Percentiles rank a stretch among this genome's conserved stretches.
Conservation (phyloP, 2,888 invertebrate species). For the Noctuana brunneofusca region DNA sequence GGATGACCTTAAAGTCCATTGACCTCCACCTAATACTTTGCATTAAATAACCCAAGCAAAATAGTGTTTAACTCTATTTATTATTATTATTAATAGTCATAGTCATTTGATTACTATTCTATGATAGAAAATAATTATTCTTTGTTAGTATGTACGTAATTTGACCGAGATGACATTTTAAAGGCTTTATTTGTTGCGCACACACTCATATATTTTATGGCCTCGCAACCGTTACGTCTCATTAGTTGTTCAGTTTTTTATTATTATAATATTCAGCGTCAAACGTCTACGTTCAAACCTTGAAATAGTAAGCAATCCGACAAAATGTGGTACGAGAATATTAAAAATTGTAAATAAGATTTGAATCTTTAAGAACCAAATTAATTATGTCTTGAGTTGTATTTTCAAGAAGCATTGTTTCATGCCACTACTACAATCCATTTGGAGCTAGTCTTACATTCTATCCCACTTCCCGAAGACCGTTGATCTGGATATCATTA, state of each 20-base stretch:
- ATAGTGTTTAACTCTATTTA: slow-evolving; percentile 11
- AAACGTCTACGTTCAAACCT: no score
- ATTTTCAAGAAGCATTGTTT: slow-evolving; percentile 5
- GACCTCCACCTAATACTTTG: slow-evolving; percentile 25
- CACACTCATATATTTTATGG: no score
- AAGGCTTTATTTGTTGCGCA: no score
- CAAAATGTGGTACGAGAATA: neutral
- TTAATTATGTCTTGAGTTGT: neutral
- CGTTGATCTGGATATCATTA: slow-evolving; percentile 35
- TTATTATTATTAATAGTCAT: slow-evolving; percentile 1
- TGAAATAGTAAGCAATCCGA: no score
- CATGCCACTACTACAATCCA: slow-evolving; percentile 11
- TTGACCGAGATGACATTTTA: no score
- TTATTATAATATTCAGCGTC: no score
- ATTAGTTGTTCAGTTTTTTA: no score
- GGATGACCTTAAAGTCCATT: slow-evolving; percentile 23
- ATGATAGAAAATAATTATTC: no score
- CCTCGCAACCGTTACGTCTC: no score
- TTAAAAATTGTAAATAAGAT: neutral
- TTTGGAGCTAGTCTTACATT: slow-evolving; percentile 13
- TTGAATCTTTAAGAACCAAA: neutral
- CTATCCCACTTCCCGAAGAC: slow-evolving; percentile 31
- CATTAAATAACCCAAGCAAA: slow-evolving; percentile 20
- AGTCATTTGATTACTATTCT: no score
- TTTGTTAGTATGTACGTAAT: no score